Evolutionary conservation across 2,888 invertebrate species (phyloP).

Genomic region (Drosophila mettleri): DNA sequence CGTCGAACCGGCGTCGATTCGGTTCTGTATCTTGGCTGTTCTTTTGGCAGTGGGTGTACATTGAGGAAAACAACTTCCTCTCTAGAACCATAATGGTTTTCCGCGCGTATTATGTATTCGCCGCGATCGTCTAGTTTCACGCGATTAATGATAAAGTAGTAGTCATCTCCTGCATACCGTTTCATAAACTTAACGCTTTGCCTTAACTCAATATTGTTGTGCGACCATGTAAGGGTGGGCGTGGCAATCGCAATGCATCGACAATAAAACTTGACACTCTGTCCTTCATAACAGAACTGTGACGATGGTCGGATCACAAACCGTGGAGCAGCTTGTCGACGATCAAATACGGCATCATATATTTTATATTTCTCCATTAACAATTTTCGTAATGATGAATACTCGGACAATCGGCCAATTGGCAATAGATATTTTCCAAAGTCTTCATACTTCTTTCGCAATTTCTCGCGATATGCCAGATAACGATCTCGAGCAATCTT

Average conservation of each 20-base stretch:
- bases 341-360: slow-evolving; percentile 97
- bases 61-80: slow-evolving; percentile 99
- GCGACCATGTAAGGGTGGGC: slow-evolving; percentile 97
- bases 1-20: slow-evolving; percentile 90
- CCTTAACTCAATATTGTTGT: slow-evolving; percentile 95
- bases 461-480: slow-evolving; percentile 93
- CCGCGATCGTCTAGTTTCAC: slow-evolving; percentile 98
- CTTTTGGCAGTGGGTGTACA: slow-evolving; percentile 90
- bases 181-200: slow-evolving; percentile 99
- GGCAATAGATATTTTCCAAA: slow-evolving; percentile 95
- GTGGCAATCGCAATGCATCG: slow-evolving; percentile 97
- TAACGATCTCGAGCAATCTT: slow-evolving; percentile 94
- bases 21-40: slow-evolving; percentile 86
- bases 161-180: slow-evolving; percentile 97
- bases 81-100: slow-evolving; percentile 97
- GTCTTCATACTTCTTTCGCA: slow-evolving; percentile 92
- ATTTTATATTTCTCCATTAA: slow-evolving; percentile 98
- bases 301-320: slow-evolving; percentile 99
- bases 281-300: slow-evolving; percentile 98
- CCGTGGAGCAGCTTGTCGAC: slow-evolving; percentile 98
- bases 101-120: slow-evolving; percentile 98
- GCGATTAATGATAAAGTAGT: slow-evolving; percentile 98
- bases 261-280: slow-evolving; percentile 98
- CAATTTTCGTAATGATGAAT: slow-evolving; percentile 97
- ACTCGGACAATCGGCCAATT: slow-evolving; percentile 98